These are phyloP conservation scores for Tiaroga cobitis DNA, from an alignment of 2,797 vertebrate genomes.

Conservation along the genomic window DNA sequence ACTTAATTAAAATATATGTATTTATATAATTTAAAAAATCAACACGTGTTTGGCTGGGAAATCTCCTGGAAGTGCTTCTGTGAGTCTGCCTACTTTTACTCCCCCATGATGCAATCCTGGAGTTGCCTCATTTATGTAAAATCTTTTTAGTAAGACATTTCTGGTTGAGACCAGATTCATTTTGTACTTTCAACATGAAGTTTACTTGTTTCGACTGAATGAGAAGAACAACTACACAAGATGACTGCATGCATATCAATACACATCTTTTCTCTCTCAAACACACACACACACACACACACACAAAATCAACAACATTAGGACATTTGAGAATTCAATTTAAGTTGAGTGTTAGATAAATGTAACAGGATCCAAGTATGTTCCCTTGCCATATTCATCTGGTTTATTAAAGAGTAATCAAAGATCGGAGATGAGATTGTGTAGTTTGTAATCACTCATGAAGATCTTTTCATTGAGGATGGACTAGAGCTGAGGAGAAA, in stretches of 20 bases:
- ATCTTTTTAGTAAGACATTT: slow-evolving; percentile 53
- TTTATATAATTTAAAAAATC: neutral
- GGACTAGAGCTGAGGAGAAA: slow-evolving; percentile 64
- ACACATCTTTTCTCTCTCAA: neutral
- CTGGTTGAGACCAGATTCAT: neutral
- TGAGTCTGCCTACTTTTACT: slow-evolving; percentile 53
- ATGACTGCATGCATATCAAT: neutral
- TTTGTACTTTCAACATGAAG: slow-evolving; percentile 5
- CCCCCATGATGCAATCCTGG: slow-evolving; percentile 65
- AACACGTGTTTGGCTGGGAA: neutral
- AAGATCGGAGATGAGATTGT: slow-evolving; percentile 47
- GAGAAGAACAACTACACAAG: neutral
- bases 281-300: too few relatives aligned
- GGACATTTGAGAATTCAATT: neutral
- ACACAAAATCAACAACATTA: too few relatives aligned
- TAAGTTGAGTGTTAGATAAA: neutral
- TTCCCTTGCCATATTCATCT: neutral
- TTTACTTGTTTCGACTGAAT: neutral
- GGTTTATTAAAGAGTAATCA: slow-evolving; percentile 44
- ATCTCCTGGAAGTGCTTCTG: slow-evolving; percentile 43
- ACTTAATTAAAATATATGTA: neutral
- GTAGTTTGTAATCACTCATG: slow-evolving; percentile 69
- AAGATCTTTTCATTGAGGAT: slow-evolving; percentile 67
- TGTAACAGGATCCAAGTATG: neutral
- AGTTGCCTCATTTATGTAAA: slow-evolving; percentile 64